These are phyloP conservation scores for Sinocyclocheilus grahami DNA, from an alignment of 2,113 vertebrate species.

Conservation along the genomic window DNA sequence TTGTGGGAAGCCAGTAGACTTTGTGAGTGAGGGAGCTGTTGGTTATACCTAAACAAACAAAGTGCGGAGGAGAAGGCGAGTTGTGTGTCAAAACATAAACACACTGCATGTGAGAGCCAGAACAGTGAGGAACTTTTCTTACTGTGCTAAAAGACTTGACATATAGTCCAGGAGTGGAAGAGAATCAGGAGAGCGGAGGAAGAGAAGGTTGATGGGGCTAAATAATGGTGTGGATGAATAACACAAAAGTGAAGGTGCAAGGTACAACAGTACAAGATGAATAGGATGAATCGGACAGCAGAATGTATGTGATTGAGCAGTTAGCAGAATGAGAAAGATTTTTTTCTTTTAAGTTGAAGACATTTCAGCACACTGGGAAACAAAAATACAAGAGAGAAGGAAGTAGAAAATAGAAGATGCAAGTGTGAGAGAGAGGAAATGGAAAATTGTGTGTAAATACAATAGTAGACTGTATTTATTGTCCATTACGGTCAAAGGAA, in stretches of 20 bases:
- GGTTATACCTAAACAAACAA: slow-evolving; percentile 13
- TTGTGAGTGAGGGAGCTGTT: background rate
- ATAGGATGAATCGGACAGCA: background rate
- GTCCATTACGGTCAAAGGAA: slow-evolving; percentile 39
- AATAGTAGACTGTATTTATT: slow-evolving; percentile 47
- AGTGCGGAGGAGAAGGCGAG: background rate
- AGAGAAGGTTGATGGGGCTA: background rate
- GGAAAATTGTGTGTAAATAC: slow-evolving; percentile 56
- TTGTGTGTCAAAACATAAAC: slow-evolving; percentile 40
- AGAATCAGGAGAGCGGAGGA: background rate
- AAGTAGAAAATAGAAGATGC: slow-evolving; percentile 13
- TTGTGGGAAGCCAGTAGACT: background rate
- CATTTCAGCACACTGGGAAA: slow-evolving; percentile 34
- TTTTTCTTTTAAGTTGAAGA: background rate
- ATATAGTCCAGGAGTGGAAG: slow-evolving; percentile 45
- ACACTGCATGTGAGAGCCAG: slow-evolving; percentile 54
- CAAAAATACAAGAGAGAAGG: slow-evolving; percentile 11
- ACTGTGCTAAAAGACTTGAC: slow-evolving; percentile 16
- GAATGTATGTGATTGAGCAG: background rate
- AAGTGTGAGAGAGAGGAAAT: slow-evolving; percentile 51
- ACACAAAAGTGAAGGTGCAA: slow-evolving; percentile 5
- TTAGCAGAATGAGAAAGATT: background rate
- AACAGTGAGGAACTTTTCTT: slow-evolving; percentile 1
- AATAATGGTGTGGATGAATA: slow-evolving; percentile 2
- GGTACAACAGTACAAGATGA: background rate